Conservation (phyloP, 2,797 vertebrate species). For the Arctocebus calabarensis region DNA sequence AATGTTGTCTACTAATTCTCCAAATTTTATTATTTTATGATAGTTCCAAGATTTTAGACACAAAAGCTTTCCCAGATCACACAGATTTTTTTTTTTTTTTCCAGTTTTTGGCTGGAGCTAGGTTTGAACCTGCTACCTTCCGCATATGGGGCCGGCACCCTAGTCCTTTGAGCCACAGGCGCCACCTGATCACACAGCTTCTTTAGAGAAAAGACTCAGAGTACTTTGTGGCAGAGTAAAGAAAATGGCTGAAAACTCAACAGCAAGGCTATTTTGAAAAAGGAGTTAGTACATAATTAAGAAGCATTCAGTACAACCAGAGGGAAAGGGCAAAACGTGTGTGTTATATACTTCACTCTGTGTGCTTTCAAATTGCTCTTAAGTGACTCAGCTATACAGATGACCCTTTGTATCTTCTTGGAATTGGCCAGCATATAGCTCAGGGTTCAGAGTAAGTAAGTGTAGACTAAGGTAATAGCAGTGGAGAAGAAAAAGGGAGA, state of each 20-base stretch:
- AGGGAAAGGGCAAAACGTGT: not conserved
- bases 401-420: slow-evolving; percentile 36
- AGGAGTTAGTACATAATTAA: not conserved
- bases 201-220: slow-evolving; percentile 61
- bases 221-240: slow-evolving; percentile 17
- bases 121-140: too few species aligned
- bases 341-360: not conserved
- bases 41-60: slow-evolving; percentile 54
- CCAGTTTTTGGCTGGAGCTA: too few species aligned
- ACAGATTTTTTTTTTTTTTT: too few species aligned
- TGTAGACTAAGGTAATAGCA: not conserved
- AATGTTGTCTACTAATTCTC: slow-evolving; percentile 34
- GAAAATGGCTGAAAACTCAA: slow-evolving; percentile 23
- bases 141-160: too few species aligned
- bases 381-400: slow-evolving; percentile 7
- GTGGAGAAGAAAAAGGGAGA: not conserved
- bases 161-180: too few species aligned
- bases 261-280: slow-evolving; percentile 9
- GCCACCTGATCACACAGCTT: slow-evolving; percentile 10
- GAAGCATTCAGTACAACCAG: slow-evolving; percentile 42
- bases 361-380: slow-evolving; percentile 48
- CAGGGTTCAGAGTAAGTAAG: slow-evolving; percentile 10
- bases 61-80: slow-evolving; percentile 35
- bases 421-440: not conserved
- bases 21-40: slow-evolving; percentile 57